Percentiles rank a stretch among this genome's conserved stretches.
Evolutionary conservation across 2,113 vertebrate genomes (phyloP).

Genomic region (Phrynocephalus versicolor): DNA sequence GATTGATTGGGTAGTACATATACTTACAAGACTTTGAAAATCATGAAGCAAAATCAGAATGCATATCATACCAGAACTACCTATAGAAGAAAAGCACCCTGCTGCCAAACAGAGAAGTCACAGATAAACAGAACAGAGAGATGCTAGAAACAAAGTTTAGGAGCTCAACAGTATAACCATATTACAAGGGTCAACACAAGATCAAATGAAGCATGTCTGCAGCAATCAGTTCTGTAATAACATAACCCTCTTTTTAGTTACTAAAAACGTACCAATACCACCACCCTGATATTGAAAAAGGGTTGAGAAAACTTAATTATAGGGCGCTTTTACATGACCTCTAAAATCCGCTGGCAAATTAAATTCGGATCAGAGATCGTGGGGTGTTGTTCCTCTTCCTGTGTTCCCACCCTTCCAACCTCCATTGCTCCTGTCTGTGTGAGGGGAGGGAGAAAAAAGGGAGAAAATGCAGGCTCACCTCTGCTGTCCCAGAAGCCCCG

Average conservation of each 20-base stretch:
- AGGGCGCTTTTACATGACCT: too few species aligned
- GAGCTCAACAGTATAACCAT: constrained; percentile 30
- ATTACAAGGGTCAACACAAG: neutral
- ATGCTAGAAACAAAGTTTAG: neutral
- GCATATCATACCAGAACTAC: constrained; percentile 30
- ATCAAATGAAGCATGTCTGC: neutral
- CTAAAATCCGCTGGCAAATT: too few species aligned
- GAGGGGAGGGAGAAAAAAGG: too few species aligned
- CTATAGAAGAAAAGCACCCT: constrained; percentile 2
- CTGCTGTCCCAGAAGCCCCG: too few species aligned
- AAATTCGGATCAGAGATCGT: too few species aligned
- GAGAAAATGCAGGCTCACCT: too few species aligned
- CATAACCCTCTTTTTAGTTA: neutral
- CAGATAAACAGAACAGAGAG: constrained; percentile 38
- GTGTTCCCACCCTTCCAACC: too few species aligned
- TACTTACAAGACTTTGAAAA: neutral
- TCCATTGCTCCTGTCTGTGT: too few species aligned
- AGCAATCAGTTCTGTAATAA: neutral
- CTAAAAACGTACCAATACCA: neutral
- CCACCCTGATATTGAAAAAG: neutral
- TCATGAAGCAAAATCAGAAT: neutral
- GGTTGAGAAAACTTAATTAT: neutral
- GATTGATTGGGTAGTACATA: neutral
- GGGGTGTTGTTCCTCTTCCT: too few species aligned
- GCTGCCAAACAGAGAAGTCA: constrained; percentile 39